Base-by-base conservation (phyloP, 1,140 invertebrate species). In the Drosophila fuyamai region DNA sequence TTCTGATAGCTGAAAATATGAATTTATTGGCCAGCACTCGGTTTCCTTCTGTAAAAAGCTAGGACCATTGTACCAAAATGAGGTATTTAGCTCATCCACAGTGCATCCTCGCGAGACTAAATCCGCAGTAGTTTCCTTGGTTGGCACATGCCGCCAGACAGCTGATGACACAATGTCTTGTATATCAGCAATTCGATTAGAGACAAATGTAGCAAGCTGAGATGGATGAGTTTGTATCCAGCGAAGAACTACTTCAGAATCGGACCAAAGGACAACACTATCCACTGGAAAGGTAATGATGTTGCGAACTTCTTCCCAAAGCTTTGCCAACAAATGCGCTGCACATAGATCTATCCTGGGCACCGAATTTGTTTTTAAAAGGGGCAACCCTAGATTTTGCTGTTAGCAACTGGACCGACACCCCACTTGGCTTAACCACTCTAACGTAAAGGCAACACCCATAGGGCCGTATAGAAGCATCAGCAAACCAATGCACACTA, bases 281-380 rank as follows among this genome's bases (percentile, higher is more conserved):
- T 90, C 46, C 6, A 93, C 93, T 8, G 88, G 93, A 55, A 51
- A 51, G 48, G 27, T n/a, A 32, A 14, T 50, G n/a, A 32, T 32
- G n/a, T n/a, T 50, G 27, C 27, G n/a, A 36, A 36, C 29, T 53
- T 53, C 50, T 36, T 36, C 32, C 78, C 90, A 23, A 23, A 23
- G 23, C 23, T 23, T 23, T 23, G 23, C 23, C 23, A 23, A 23
- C 23, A 23, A 23, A 23, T 23, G 23, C 23, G 23, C 23, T 23
- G 23, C 23, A 23, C 23, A 23, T 23, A 23, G 73, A 79, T 94
- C 94, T 18, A 94, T 74, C 65, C 93, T 53, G 7, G 94, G 94
- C 27, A 94, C 83, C n/a, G 93, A 91, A 1, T 75, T 50, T 12
- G 55, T 61, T 80, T 93, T 93, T 2, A 93, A 51, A n/a, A 35